Evolutionary conservation across 1,140 invertebrate species (phyloP).

Genomic region (Zaprionus davidi): DNA sequence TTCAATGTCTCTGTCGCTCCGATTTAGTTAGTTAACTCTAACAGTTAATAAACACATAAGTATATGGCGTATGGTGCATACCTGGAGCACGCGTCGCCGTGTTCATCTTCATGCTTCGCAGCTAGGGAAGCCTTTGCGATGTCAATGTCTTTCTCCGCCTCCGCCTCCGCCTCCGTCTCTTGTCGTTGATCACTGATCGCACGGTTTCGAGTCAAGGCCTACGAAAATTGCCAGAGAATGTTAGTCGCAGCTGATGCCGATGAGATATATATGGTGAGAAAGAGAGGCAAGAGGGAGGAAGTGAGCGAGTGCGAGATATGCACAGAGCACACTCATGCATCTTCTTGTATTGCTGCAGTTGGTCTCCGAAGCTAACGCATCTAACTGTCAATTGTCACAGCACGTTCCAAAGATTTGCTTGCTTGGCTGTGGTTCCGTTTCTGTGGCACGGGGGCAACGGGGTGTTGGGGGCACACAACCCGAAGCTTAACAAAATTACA

Average conservation of each 20-base stretch:
- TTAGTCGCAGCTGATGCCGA: slow-evolving; percentile 10
- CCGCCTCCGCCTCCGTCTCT: neutral
- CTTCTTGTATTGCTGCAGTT: slow-evolving; percentile 6
- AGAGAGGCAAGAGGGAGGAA: neutral
- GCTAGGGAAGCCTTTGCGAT: slow-evolving; percentile 31
- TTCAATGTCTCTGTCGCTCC: slow-evolving; percentile 56
- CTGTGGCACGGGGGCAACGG: slow-evolving; percentile 20
- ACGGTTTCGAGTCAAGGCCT: slow-evolving; percentile 68
- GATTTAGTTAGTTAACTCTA: slow-evolving; percentile 82
- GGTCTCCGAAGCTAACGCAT: slow-evolving; percentile 51
- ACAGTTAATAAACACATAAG: slow-evolving; percentile 75
- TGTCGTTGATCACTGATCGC: slow-evolving; percentile 64
- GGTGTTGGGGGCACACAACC: slow-evolving; percentile 43
- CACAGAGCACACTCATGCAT: neutral
- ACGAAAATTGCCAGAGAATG: slow-evolving; percentile 63
- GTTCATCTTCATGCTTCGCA: slow-evolving; percentile 63
- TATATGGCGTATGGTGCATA: neutral
- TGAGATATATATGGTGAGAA: neutral
- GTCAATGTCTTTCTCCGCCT: slow-evolving; percentile 34
- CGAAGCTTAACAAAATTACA: slow-evolving; percentile 38
- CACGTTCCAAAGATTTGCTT: slow-evolving; percentile 35
- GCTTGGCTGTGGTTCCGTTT: slow-evolving; percentile 39
- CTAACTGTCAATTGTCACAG: slow-evolving; percentile 74
- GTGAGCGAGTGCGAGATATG: neutral
- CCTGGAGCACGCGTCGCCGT: slow-evolving; percentile 1